Evolutionary conservation across 2,888 invertebrate species (phyloP), one percentile per base, ranked within the genome.

Genomic region (Cephus pulcher): DNA sequence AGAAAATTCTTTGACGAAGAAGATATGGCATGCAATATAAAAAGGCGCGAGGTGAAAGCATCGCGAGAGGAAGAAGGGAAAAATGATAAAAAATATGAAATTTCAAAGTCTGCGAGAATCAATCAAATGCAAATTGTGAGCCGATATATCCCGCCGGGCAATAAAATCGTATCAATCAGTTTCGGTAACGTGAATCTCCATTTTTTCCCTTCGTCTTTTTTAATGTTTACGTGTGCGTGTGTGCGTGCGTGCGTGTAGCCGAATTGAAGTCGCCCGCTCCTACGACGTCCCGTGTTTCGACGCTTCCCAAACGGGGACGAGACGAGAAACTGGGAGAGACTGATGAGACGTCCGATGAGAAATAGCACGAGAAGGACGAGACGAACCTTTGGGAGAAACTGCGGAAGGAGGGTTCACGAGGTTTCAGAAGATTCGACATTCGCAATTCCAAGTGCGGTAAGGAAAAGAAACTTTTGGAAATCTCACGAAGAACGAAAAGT

Each of bases 151-250:
- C 78, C 73, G 32, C 69, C 68, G 56, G 76, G 77, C 77, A 86
- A 88, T 88, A 87, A 89, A 89, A 87, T 87, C 83, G 86, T 87
- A 89, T 88, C 89, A 87, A 89, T 90, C 89, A 87, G 85, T 75
- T 80, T 76, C 78, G 73, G 76, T 79, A 77, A 83, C 78, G 79
- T 75, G 79, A 75, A 79, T 76, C 73, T 74, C 78, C 71, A 40
- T 40, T 6, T 40, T 15, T 40, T 40, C 70, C 30, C 70, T 15
- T 15, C 70, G 70, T 40, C 40, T 40, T 40, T 15, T 40, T 40
- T 15, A 15, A 40, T 40, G 40, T 40, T 15, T 15, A 40, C 0
- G 34, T 34, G 34, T 34, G 34, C 34, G 35, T 1, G 34, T 11
- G 34, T 34, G 34, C 11, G 35, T 0, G 3, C 11, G 34, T 34